Conservation (phyloP, 2,888 invertebrate genomes). For the Pyrocoelia pectoralis region DNA sequence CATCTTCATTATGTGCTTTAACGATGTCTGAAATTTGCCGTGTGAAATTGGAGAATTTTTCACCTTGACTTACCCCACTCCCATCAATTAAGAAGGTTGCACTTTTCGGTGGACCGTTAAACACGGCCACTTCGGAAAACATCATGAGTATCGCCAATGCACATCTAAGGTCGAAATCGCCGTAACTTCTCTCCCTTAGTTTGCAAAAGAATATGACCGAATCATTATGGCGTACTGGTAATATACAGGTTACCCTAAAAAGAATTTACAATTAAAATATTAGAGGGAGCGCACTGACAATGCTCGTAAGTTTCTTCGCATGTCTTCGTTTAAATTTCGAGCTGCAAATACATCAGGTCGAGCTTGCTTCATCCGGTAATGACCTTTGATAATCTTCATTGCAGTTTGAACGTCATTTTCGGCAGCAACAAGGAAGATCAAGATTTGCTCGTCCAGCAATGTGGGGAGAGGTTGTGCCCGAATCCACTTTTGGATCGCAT, state of each 20-base stretch:
- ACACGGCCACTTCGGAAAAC: conserved; percentile 62
- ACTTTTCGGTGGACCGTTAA: conserved; percentile 67
- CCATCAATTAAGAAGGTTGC: conserved; percentile 67
- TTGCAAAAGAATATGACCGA: too few relatives aligned
- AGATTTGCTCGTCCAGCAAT: conserved; percentile 67
- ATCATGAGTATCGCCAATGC: conserved; percentile 19
- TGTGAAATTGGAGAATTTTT: too few relatives aligned
- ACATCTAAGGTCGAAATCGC: too few relatives aligned
- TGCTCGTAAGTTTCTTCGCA: background rate
- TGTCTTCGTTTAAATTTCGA: background rate
- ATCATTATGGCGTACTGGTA: too few relatives aligned
- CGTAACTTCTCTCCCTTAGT: too few relatives aligned
- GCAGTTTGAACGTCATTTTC: conserved; percentile 60
- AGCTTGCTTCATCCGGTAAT: background rate
- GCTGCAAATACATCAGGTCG: background rate
- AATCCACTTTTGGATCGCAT: background rate
- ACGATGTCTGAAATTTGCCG: too few relatives aligned
- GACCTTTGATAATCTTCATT: background rate
- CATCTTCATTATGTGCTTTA: too few relatives aligned
- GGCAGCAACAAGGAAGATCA: conserved; percentile 50
- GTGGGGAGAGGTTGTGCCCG: conserved; percentile 42
- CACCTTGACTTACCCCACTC: too few relatives aligned
- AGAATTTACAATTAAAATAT: too few relatives aligned
- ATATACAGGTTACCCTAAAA: too few relatives aligned
- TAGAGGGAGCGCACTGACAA: too few relatives aligned